These are phyloP conservation scores for Platycheirus albimanus DNA, from an alignment of 2,888 invertebrate species.

Conservation along the genomic window DNA sequence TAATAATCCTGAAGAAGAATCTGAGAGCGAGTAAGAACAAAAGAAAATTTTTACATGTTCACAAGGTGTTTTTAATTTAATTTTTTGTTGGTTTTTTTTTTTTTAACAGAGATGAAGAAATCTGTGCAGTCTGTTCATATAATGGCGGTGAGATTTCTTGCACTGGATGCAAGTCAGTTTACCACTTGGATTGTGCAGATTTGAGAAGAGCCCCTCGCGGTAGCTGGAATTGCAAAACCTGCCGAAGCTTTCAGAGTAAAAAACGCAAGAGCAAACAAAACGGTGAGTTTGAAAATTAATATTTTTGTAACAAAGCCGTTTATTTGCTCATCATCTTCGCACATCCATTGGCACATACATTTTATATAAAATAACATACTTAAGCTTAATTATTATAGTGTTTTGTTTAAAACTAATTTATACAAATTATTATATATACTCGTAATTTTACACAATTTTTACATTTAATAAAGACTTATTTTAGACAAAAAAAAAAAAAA, in stretches of 20 bases:
- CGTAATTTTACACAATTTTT: slow-evolving; percentile 10
- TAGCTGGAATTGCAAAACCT: slow-evolving; percentile 86
- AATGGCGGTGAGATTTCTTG: slow-evolving; percentile 79
- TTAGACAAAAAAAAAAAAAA: neutral
- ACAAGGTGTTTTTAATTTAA: too few species aligned
- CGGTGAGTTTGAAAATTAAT: slow-evolving; percentile 71
- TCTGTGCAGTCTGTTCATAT: slow-evolving; percentile 79
- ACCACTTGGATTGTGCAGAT: slow-evolving; percentile 89
- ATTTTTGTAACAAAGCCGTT: slow-evolving; percentile 58
- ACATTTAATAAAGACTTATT: neutral
- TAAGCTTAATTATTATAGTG: slow-evolving; percentile 15
- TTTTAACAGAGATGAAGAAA: slow-evolving; percentile 77
- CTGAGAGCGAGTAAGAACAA: slow-evolving; percentile 62
- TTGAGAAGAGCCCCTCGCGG: slow-evolving; percentile 86
- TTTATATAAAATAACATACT: neutral
- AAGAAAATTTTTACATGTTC: too few species aligned
- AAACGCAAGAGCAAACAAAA: slow-evolving; percentile 76
- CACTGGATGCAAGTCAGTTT: slow-evolving; percentile 82
- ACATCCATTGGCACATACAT: slow-evolving; percentile 13
- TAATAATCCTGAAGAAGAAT: slow-evolving; percentile 71
- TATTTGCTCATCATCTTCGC: slow-evolving; percentile 45
- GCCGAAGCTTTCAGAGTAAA: slow-evolving; percentile 82
- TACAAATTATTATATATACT: slow-evolving; percentile 17
- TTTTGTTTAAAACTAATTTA: slow-evolving; percentile 23
- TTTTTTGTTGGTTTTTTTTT: too few species aligned